phyloP scores from a whole-genome alignment of 2,797 vertebrate genomes.

The Molossus alvarezi region DNA sequence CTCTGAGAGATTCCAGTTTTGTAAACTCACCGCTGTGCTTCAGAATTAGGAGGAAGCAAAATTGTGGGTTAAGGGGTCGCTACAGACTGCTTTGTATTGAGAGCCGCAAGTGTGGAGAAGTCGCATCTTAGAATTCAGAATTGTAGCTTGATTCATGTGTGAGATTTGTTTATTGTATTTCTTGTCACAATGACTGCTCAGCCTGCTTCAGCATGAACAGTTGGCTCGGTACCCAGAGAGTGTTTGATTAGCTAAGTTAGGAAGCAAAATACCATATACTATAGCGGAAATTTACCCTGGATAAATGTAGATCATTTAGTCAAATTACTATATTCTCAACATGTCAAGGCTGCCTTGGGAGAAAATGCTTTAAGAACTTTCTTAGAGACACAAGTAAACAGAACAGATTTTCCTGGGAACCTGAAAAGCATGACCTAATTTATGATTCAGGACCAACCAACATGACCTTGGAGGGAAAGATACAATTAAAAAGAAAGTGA shows the following conservation, averaged over 20 bases:
- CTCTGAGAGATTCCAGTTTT: not conserved
- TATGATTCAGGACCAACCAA: conserved; percentile 9
- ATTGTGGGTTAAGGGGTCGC: not conserved
- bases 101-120: not conserved
- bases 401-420: conserved; percentile 45
- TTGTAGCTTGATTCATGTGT: conserved; percentile 50
- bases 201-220: conserved; percentile 69
- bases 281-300: conserved; percentile 75
- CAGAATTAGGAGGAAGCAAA: not conserved
- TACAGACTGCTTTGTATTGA: not conserved
- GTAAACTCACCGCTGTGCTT: not conserved
- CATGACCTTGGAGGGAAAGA: conserved; percentile 53
- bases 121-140: conserved; percentile 31
- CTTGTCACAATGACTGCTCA: conserved; percentile 69
- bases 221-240: conserved; percentile 71
- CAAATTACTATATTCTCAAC: conserved; percentile 75
- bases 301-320: conserved; percentile 78
- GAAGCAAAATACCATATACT: conserved; percentile 73
- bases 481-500: conserved; percentile 36
- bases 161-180: conserved; percentile 77
- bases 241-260: conserved; percentile 81
- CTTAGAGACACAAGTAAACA: conserved; percentile 59
- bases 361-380: conserved; percentile 62
- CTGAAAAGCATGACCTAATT: conserved; percentile 57
- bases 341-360: conserved; percentile 56